Base-by-base conservation (phyloP, 2,113 vertebrate genomes). In the Paramisgurnus dabryanus region DNA sequence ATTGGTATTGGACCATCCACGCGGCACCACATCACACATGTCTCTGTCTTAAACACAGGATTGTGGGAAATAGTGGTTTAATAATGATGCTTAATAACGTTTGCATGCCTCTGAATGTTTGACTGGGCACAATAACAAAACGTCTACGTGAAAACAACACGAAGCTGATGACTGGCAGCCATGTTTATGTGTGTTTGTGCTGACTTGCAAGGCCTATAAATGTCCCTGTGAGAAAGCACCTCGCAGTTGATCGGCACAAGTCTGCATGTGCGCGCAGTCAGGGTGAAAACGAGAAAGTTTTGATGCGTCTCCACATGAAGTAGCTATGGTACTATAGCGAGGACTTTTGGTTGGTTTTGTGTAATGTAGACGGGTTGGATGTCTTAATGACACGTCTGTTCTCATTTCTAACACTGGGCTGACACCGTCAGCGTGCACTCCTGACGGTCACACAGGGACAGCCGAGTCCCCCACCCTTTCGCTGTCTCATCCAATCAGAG, bases 21-120 rank as follows among this genome's bases (percentile, higher is more conserved):
- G 4, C 15, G 43, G 53, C 67, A 55, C 47, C 57, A 60, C 49
- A 15, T 40, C 47, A 61, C 73, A 17, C 12, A 72, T 76, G 84
- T 82, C 86, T 85, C 18, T 85, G 82, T 63, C 43, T 34, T 65
- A 64, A 64, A 73, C 58, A 65, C 58, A 8, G 43, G 43, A 50
- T 64, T 77, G 63, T 66, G 75, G 75, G 75, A 77, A 77, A 53
- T 8, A 34, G 49, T 61, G 63, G 69, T 80, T 55, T 80, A 57
- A 80, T 60, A 27, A 71, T 50, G 57, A 65, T 73, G 78, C 55
- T 63, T 73, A 55, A 57, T 63, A 60, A 60, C 60, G 53, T 83
- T 63, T 61, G 40, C 61, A 39, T 81, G 78, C 45, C 39, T 71
- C 43, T 61, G 53, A 58, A 55, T 73, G 68, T 77, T 53, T 49